Conservation (phyloP, 1,140 invertebrate genomes). For the Drosophila nebulosa region DNA sequence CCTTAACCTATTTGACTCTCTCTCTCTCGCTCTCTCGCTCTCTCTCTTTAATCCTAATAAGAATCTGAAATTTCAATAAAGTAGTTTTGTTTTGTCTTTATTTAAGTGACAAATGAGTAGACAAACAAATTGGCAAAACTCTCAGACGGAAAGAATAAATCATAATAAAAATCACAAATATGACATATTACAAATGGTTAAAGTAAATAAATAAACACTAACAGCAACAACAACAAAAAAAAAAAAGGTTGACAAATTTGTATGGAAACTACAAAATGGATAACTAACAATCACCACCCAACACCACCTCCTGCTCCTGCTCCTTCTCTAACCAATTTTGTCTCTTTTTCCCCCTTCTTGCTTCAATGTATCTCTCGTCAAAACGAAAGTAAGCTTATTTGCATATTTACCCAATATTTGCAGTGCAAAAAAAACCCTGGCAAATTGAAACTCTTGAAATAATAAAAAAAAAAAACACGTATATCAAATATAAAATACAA, state of each 20-base stretch:
- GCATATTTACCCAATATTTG: not conserved
- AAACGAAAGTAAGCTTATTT: not conserved
- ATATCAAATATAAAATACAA: too few species aligned
- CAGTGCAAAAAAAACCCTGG: not conserved
- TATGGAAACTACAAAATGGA: conserved; percentile 1
- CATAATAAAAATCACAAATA: conserved; percentile 7
- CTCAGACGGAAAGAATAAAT: not conserved
- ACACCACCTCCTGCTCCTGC: not conserved
- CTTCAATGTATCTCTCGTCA: not conserved
- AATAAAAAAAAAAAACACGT: not conserved
- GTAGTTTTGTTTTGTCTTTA: too few species aligned
- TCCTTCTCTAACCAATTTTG: not conserved
- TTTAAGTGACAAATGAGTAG: conserved; percentile 3
- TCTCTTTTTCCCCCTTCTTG: not conserved
- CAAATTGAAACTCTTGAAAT: not conserved
- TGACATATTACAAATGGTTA: not conserved
- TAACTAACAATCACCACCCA: not conserved
- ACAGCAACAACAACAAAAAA: not conserved
- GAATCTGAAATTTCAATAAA: too few species aligned
- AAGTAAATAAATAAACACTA: conserved; percentile 4
- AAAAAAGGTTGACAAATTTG: not conserved
- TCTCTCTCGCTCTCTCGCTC: too few species aligned
- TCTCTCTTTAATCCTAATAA: too few species aligned
- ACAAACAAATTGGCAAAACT: not conserved
- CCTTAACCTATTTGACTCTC: too few species aligned